Percentiles rank a stretch among this genome's conserved stretches.
Conservation (phyloP, 2,797 vertebrate genomes). For the Leptoclinus maculatus region DNA sequence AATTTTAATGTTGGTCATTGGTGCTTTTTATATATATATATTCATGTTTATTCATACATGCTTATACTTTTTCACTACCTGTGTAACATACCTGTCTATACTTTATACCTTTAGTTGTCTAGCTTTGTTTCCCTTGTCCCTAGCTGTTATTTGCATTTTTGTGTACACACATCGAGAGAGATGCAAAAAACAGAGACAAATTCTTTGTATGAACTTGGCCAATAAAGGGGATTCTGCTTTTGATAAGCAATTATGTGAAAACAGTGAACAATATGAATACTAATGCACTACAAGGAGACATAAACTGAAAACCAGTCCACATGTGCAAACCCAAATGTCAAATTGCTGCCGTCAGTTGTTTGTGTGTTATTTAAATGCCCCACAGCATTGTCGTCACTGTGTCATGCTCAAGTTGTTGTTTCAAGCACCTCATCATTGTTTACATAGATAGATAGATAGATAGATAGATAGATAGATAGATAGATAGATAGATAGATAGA, state of each 20-base stretch:
- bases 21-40: background rate
- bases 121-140: background rate
- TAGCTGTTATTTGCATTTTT: background rate
- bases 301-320: background rate
- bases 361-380: slow-evolving; percentile 12
- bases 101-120: background rate
- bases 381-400: slow-evolving; percentile 6
- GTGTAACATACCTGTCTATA: background rate
- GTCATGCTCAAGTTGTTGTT: slow-evolving; percentile 31
- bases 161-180: background rate
- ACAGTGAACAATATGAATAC: background rate
- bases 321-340: background rate
- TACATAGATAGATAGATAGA: slow-evolving; percentile 3
- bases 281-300: background rate
- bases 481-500: background rate
- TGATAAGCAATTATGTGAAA: background rate
- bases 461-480: background rate
- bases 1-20: background rate
- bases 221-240: background rate
- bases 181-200: background rate
- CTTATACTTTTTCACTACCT: background rate
- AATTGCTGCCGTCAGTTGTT: slow-evolving; percentile 49
- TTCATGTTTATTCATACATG: background rate
- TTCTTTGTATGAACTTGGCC: background rate
- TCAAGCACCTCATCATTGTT: slow-evolving; percentile 19